phyloP scores from a whole-genome alignment of 2,888 invertebrate genomes.

The Paralinhomoeus sp. region DNA sequence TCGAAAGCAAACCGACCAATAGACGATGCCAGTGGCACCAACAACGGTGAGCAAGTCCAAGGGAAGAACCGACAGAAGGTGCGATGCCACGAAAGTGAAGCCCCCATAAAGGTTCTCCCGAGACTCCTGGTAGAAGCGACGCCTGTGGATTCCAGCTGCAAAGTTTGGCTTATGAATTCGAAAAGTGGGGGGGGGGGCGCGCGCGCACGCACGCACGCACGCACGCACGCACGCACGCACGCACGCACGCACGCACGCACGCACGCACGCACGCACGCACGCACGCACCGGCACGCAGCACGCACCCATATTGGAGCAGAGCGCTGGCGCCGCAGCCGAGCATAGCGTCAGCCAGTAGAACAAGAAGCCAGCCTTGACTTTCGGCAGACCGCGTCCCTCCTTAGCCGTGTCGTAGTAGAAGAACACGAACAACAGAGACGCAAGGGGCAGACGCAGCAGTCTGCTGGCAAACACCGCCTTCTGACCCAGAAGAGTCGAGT shows the following conservation, averaged over 20 bases:
- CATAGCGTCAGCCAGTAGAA: constrained; percentile 44
- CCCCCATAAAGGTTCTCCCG: constrained; percentile 70
- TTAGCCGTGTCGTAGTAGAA: background rate
- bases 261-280: too few relatives aligned
- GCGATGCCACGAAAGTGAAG: constrained; percentile 53
- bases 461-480: background rate
- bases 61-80: constrained; percentile 55
- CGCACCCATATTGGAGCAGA: constrained; percentile 33
- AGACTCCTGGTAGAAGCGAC: constrained; percentile 70
- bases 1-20: constrained; percentile 15
- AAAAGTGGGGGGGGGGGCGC: constrained; percentile 46
- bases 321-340: constrained; percentile 45
- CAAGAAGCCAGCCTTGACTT: constrained; percentile 35
- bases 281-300: too few relatives aligned
- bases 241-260: too few relatives aligned
- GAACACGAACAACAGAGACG: constrained; percentile 1
- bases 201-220: too few relatives aligned
- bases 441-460: background rate
- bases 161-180: constrained; percentile 1
- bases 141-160: constrained; percentile 45
- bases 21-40: constrained; percentile 36
- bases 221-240: too few relatives aligned
- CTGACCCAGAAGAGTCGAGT: background rate
- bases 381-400: background rate
- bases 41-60: constrained; percentile 52